These are phyloP conservation scores for Pseudorectes ferrugineus DNA, from an alignment of 2,113 vertebrate genomes.

Conservation along the genomic window DNA sequence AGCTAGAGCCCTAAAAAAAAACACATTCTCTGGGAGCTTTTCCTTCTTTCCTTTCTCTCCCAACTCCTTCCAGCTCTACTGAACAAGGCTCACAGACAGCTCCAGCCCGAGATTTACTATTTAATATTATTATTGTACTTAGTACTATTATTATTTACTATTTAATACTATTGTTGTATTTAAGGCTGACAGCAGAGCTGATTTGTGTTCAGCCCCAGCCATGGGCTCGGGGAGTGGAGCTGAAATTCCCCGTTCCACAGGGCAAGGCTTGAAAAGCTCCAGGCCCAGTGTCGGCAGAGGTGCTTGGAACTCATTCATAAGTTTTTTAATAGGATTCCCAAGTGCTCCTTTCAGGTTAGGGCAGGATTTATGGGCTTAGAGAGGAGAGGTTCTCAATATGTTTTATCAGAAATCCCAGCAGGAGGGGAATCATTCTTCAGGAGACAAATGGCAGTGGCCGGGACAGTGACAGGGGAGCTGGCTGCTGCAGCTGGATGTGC, in stretches of 20 bases:
- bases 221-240: rapidly evolving
- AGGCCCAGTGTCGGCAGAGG: background rate
- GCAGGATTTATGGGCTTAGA: background rate
- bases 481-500: background rate
- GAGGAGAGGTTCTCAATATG: background rate
- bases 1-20: background rate
- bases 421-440: background rate
- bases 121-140: no score
- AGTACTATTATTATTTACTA: no score
- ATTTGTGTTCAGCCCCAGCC: background rate
- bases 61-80: background rate
- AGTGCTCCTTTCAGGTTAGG: background rate
- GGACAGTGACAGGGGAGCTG: background rate
- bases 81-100: background rate
- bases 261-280: background rate
- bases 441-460: background rate
- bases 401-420: background rate
- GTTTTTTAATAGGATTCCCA: background rate
- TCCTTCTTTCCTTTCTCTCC: background rate
- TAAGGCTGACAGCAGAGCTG: background rate
- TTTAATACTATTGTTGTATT: background rate
- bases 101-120: background rate
- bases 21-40: background rate
- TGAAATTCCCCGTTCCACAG: background rate
- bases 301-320: background rate